phyloP scores from a whole-genome alignment of 1,140 invertebrate species.

The Stratiolaelaps scimitus region DNA sequence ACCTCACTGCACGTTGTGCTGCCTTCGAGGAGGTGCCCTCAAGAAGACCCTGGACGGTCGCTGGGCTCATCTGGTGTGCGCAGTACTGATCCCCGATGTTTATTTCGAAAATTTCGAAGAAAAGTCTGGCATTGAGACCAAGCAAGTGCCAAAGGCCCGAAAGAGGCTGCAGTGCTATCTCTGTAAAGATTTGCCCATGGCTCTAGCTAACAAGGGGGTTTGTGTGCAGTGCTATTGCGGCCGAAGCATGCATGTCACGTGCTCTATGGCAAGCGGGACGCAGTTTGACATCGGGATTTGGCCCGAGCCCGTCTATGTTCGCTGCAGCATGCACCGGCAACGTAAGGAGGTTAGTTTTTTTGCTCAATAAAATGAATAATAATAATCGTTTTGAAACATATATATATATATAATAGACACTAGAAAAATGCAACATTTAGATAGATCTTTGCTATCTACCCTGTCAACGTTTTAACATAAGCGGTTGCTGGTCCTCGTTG shows the following conservation, averaged over 20 bases:
- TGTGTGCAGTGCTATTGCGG: slow-evolving; percentile 33
- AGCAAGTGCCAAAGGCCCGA: slow-evolving; percentile 36
- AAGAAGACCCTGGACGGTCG: slow-evolving; percentile 49
- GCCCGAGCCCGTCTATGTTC: slow-evolving; percentile 14
- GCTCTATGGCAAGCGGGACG: slow-evolving; percentile 28
- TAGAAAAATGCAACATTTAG: not conserved
- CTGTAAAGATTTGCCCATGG: slow-evolving; percentile 13
- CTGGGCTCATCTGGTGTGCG: slow-evolving; percentile 49
- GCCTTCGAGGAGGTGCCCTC: slow-evolving; percentile 50
- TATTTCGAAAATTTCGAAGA: slow-evolving; percentile 37
- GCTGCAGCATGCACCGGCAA: slow-evolving; percentile 1
- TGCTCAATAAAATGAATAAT: not conserved
- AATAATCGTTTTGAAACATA: not conserved
- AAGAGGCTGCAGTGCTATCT: slow-evolving; percentile 28
- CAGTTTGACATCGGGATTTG: slow-evolving; percentile 22
- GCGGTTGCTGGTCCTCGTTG: not conserved
- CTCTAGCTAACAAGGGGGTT: slow-evolving; percentile 28
- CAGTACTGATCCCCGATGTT: slow-evolving; percentile 44
- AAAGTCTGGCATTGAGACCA: slow-evolving; percentile 44
- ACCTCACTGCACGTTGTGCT: slow-evolving; percentile 46
- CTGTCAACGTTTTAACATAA: not conserved
- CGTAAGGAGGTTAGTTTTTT: slow-evolving; percentile 9
- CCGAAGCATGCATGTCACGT: slow-evolving; percentile 36
- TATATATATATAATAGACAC: not conserved
- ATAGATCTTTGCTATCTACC: not conserved